Evolutionary conservation across 2,888 invertebrate genomes (phyloP).

Genomic region (Empis livida): DNA sequence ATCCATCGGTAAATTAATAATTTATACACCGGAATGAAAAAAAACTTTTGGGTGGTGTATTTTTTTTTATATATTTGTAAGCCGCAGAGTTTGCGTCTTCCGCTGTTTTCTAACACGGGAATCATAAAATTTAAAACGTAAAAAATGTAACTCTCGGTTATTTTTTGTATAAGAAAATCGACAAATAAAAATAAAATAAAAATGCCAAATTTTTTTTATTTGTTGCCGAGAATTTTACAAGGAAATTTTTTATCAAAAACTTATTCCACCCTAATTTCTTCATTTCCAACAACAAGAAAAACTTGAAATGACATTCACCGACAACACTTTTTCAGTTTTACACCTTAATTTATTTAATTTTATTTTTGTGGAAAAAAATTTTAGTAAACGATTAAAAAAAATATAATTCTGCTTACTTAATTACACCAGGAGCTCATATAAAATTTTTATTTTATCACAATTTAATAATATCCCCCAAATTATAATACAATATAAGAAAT

Average conservation of each 20-base stretch:
- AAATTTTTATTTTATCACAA: conserved; percentile 4
- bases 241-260: too few species aligned
- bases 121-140: conserved; percentile 8
- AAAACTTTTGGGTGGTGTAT: too few species aligned
- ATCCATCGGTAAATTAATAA: conserved; percentile 5
- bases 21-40: not conserved
- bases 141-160: too few species aligned
- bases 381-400: conserved; percentile 28
- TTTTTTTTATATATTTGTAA: too few species aligned
- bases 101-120: conserved; percentile 32
- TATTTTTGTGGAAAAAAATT: conserved; percentile 15
- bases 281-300: too few species aligned
- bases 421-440: conserved; percentile 31
- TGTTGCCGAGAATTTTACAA: too few species aligned
- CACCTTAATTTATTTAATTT: too few species aligned
- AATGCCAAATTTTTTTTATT: too few species aligned
- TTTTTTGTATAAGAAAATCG: too few species aligned
- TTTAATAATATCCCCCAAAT: not conserved
- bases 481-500: not conserved
- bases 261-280: too few species aligned
- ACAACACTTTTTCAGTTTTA: too few species aligned
- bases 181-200: conserved; percentile 6
- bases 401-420: conserved; percentile 38
- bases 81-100: conserved; percentile 33
- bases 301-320: too few species aligned